phyloP scores from a whole-genome alignment of 2,888 invertebrate species.

The Lasius fuliginosus region DNA sequence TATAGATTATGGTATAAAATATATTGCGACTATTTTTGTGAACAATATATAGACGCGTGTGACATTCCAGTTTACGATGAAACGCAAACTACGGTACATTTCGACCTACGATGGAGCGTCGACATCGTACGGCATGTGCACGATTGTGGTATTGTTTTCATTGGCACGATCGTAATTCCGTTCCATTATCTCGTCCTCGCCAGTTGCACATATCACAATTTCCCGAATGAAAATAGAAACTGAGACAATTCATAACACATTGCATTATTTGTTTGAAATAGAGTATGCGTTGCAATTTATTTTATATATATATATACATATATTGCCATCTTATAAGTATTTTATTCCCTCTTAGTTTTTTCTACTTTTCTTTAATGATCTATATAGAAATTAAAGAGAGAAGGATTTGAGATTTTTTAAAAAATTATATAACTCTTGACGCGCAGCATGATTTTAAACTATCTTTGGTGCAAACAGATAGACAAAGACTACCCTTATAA shows the following conservation, averaged over 20 bases:
- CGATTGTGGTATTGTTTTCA: conserved; percentile 69
- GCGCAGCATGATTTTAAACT: neutral
- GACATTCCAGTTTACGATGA: conserved; percentile 36
- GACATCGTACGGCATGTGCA: conserved; percentile 36
- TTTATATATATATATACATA: neutral
- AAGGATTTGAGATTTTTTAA: neutral
- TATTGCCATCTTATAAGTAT: neutral
- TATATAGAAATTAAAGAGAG: neutral
- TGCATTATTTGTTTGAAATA: neutral
- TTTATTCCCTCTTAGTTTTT: neutral
- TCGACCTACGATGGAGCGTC: conserved; percentile 36
- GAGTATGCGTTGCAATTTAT: neutral
- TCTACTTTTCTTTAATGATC: neutral
- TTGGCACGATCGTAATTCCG: conserved; percentile 69
- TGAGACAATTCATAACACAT: neutral
- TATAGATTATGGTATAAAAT: neutral
- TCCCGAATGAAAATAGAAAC: conserved; percentile 15
- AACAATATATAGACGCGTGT: neutral
- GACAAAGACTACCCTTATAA: neutral
- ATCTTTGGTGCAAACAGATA: neutral
- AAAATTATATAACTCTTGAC: neutral
- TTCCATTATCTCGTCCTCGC: conserved; percentile 65
- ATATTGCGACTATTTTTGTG: conserved; percentile 34
- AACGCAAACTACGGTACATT: conserved; percentile 35
- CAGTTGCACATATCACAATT: conserved; percentile 41